Evolutionary conservation across 1,140 invertebrate genomes (phyloP), one percentile per base, ranked within the genome.

Genomic region (Sminthurides bifidus): DNA sequence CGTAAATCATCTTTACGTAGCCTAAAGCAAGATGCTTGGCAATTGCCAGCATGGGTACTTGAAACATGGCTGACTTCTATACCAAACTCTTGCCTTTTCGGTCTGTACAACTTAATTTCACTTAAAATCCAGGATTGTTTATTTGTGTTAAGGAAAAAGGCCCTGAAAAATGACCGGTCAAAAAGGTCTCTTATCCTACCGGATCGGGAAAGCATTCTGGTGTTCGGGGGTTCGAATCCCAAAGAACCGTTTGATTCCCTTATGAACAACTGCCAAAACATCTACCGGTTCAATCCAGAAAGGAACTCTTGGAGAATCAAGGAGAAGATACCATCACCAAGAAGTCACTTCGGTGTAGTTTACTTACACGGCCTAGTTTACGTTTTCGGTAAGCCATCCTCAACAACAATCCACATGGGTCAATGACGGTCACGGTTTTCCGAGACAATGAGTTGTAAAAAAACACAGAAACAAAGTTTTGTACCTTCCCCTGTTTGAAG

Each of bases 291-390:
- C 19, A 33, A 50, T 33, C 30, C 30, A 3, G 3, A 50, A 4
- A 19, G 35, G 35, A 33, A 50, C 23, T 15, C 21, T 5, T 50
- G 48, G 48, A 35, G 6, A 10, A 23, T 19, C 12, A 33, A 33
- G 26, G 48, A 31, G 6, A 3, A 24, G 10, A 30, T 50, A 10
- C 48, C 48, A 3, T 27, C 31, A 21, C 48, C 48, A 10, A 12
- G 48, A 33, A 50, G 48, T 33, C 48, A 50, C 23, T 31, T 12
- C 21, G 48, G 48, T n/a, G 30, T 33, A 33, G 48, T 50, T 6
- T 31, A n/a, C 3, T 4, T 19, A 4, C 26, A 50, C n/a, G 23
- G 35, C 10, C 19, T 8, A 30, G 35, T 50, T 21, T 31, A 14
- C 19, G 12, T 50, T 5, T 50, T 50, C 23, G 48, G 48, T 31